Conservation (phyloP, 1,140 invertebrate species). For the Zaprionus nigranus region DNA sequence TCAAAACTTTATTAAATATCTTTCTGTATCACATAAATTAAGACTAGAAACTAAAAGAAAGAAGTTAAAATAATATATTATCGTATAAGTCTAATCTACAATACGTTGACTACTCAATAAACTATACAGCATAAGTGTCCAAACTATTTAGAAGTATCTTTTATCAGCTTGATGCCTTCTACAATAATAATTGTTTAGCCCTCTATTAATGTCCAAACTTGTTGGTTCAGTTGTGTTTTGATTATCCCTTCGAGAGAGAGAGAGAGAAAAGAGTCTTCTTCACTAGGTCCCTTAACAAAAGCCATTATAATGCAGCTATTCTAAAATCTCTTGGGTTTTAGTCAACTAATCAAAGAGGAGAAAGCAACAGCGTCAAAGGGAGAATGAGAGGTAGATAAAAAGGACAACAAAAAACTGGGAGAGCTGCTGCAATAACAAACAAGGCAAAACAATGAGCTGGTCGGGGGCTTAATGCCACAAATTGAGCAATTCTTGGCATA, state of each 20-base stretch:
- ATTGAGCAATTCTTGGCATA: conserved; percentile 75
- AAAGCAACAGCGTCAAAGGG: neutral
- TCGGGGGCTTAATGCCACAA: conserved; percentile 72
- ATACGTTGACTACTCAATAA: too few relatives aligned
- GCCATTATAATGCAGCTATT: conserved; percentile 7
- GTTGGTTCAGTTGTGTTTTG: conserved; percentile 34
- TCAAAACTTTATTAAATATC: neutral
- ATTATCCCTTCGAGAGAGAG: neutral
- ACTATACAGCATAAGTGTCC: neutral
- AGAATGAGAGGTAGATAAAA: conserved; percentile 11
- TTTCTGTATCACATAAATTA: rapidly evolving
- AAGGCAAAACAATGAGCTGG: conserved; percentile 43
- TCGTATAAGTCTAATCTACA: too few relatives aligned
- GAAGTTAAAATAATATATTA: neutral
- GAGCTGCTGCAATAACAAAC: conserved; percentile 56
- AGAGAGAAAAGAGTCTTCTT: too few relatives aligned
- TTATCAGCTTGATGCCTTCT: neutral
- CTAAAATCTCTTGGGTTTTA: conserved; percentile 21
- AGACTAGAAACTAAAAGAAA: neutral
- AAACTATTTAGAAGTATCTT: neutral
- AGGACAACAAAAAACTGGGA: conserved; percentile 29
- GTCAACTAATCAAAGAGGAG: conserved; percentile 27
- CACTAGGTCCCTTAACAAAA: conserved; percentile 11
- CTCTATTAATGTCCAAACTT: conserved; percentile 25
- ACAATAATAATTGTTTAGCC: conserved; percentile 2